These are phyloP conservation scores for Buceros bicornis DNA, from an alignment of 2,797 vertebrate genomes.

Conservation along the genomic window DNA sequence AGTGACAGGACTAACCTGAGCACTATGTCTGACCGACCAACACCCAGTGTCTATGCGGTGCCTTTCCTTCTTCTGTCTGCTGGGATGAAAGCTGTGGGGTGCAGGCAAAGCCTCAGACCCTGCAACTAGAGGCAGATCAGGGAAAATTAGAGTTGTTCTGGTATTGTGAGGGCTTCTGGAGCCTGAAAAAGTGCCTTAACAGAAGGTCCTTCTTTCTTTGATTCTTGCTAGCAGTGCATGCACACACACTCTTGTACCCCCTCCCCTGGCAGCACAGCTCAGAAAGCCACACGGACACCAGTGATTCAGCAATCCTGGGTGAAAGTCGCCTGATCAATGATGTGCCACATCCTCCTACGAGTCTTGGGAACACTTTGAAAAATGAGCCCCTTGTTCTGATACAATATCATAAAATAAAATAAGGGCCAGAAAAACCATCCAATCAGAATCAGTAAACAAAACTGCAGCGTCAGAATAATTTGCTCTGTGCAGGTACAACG, in stretches of 20 bases:
- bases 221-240: neutral
- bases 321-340: neutral
- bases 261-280: neutral
- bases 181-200: neutral
- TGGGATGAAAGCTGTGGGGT: neutral
- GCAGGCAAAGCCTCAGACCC: neutral
- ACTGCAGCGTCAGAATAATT: slow-evolving; percentile 22
- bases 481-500: neutral
- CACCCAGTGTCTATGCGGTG: neutral
- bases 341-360: accelerated
- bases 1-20: neutral
- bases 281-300: neutral
- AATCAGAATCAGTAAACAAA: slow-evolving; percentile 55
- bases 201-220: neutral
- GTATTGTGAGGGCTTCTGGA: neutral
- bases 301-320: neutral
- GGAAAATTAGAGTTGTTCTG: neutral
- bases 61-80: neutral
- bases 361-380: slow-evolving; percentile 11
- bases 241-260: neutral
- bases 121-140: neutral
- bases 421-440: neutral
- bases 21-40: neutral
- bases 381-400: slow-evolving; percentile 31
- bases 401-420: slow-evolving; percentile 17